phyloP scores from a whole-genome alignment of 2,797 vertebrate genomes.

The Brotula barbata region DNA sequence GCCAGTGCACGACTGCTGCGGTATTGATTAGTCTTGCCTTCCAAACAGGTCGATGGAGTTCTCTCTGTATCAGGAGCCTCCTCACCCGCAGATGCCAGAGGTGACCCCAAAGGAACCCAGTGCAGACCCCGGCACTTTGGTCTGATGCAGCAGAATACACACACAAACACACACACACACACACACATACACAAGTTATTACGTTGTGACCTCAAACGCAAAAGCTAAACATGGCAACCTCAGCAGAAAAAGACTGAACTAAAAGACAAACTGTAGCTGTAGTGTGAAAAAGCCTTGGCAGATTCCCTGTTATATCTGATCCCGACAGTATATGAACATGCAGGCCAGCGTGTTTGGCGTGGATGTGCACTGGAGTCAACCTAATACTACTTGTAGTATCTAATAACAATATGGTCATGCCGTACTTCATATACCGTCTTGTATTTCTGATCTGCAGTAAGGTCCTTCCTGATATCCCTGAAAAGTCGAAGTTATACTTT shows the following conservation, averaged over 20 bases:
- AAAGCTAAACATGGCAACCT: constrained; percentile 73
- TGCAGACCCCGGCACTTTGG: constrained; percentile 78
- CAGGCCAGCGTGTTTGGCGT: constrained; percentile 31
- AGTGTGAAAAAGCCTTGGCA: constrained; percentile 61
- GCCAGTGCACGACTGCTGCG: constrained; percentile 7
- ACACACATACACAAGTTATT: constrained; percentile 43
- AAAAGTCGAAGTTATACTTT: constrained; percentile 74
- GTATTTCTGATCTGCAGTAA: constrained; percentile 52
- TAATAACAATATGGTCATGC: constrained; percentile 48
- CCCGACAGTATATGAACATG: constrained; percentile 38
- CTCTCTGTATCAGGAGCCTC: constrained; percentile 76
- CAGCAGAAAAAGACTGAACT: constrained; percentile 68
- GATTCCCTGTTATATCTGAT: constrained; percentile 48
- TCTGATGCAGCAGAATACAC: constrained; percentile 67
- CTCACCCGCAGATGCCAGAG: constrained; percentile 73
- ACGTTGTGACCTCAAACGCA: constrained; percentile 71
- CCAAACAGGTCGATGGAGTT: constrained; percentile 77
- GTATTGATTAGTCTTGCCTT: constrained; percentile 42
- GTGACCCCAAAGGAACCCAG: constrained; percentile 69
- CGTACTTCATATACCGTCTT: constrained; percentile 43
- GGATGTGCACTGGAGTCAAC: constrained; percentile 43
- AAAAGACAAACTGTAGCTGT: constrained; percentile 64
- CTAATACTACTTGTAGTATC: constrained; percentile 17
- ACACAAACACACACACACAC: constrained; percentile 12
- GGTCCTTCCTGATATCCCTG: constrained; percentile 44